Conservation (phyloP, 92 coral and sea anemone genomes). For the Actinostola sp. region DNA sequence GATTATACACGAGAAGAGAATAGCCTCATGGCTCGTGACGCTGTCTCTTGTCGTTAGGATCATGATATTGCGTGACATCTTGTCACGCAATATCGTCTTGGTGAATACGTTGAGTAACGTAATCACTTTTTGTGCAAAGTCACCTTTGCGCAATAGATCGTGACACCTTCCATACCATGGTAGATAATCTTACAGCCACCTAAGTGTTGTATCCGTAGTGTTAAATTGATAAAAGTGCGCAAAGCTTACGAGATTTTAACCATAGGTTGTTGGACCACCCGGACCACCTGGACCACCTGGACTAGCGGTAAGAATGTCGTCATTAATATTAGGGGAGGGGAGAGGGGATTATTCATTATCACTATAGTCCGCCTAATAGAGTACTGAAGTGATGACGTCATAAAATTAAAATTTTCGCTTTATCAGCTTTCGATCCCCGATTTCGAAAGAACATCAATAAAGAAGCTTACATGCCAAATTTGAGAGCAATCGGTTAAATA, state of each 20-base stretch:
- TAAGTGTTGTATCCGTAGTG: constrained; percentile 32
- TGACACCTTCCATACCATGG: constrained; percentile 75
- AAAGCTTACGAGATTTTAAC: constrained; percentile 17
- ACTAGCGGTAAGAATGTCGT: constrained; percentile 58
- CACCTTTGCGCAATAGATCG: constrained; percentile 20
- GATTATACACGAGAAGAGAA: not conserved
- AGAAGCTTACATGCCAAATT: no score
- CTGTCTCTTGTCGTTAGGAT: constrained; percentile 4
- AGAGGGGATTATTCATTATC: not conserved
- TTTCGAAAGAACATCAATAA: no score
- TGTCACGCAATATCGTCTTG: constrained; percentile 37
- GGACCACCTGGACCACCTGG: constrained; percentile 86
- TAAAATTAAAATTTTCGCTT: no score
- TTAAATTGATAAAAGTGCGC: not conserved
- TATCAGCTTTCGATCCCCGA: no score
- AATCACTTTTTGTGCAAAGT: constrained; percentile 19
- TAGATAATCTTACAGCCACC: constrained; percentile 29
- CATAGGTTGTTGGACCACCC: constrained; percentile 59
- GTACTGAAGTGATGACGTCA: no score
- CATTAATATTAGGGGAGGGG: not conserved
- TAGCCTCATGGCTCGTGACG: constrained; percentile 8
- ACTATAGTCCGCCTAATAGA: no score
- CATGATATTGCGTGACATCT: constrained; percentile 46
- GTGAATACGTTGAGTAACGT: constrained; percentile 16
- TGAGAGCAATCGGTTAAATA: no score